These are phyloP conservation scores for Aphelinus certus DNA, from an alignment of 1,140 invertebrate genomes.

Conservation along the genomic window DNA sequence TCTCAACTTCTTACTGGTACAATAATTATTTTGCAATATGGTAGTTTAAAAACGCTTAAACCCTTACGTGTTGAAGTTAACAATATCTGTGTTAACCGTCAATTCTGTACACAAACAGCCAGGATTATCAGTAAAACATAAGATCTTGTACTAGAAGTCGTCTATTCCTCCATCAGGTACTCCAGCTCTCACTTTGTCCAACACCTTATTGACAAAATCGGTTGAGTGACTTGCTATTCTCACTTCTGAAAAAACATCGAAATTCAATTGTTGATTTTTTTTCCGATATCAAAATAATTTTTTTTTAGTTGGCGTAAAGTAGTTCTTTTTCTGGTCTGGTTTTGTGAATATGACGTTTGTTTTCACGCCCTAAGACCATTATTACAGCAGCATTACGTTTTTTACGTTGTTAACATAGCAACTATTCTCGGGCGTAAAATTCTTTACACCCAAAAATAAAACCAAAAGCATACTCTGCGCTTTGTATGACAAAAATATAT, in stretches of 20 bases:
- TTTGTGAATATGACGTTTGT: no score
- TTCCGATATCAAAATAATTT: no score
- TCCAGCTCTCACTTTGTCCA: slow-evolving; percentile 78
- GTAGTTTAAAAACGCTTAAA: slow-evolving; percentile 10
- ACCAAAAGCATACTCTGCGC: no score
- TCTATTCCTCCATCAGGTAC: slow-evolving; percentile 74
- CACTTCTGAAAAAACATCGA: slow-evolving; percentile 68
- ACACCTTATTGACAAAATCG: slow-evolving; percentile 87
- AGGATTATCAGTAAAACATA: not conserved
- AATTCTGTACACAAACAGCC: slow-evolving; percentile 24
- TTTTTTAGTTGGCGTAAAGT: no score
- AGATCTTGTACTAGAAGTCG: slow-evolving; percentile 54
- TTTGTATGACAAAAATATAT: not conserved
- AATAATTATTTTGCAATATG: slow-evolving; percentile 20
- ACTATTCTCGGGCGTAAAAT: no score
- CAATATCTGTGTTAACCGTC: slow-evolving; percentile 7
- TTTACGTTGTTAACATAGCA: no score
- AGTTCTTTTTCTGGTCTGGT: no score
- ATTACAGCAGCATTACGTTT: no score
- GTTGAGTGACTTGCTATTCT: slow-evolving; percentile 84
- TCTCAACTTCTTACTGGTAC: slow-evolving; percentile 17
- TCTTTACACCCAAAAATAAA: no score
- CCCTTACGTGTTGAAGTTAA: not conserved
- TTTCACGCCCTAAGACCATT: no score
- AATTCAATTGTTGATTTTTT: slow-evolving; percentile 20